Conservation (phyloP, 2,888 invertebrate species). For the Plagodis dolabraria region DNA sequence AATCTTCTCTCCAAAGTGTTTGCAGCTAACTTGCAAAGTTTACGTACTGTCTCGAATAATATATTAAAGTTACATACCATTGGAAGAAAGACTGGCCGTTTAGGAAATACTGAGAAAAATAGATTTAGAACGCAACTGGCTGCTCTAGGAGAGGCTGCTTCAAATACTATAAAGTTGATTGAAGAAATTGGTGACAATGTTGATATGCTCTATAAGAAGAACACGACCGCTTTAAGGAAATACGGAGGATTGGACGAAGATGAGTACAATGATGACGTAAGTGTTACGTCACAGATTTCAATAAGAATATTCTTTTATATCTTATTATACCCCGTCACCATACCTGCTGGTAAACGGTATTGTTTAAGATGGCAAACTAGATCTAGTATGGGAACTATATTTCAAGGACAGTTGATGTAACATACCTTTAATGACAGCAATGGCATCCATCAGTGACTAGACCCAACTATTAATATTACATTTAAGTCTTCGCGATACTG, state of each 20-base stretch:
- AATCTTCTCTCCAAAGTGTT: constrained; percentile 74
- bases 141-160: constrained; percentile 83
- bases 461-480: too few species aligned
- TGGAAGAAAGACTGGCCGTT: constrained; percentile 84
- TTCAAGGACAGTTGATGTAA: too few species aligned
- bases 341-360: too few species aligned
- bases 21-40: constrained; percentile 82
- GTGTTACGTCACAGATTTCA: constrained; percentile 30
- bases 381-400: too few species aligned
- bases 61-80: constrained; percentile 86
- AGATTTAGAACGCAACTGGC: constrained; percentile 84
- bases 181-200: constrained; percentile 83
- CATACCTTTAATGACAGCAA: too few species aligned
- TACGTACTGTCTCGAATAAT: constrained; percentile 84
- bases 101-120: constrained; percentile 81
- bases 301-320: too few species aligned
- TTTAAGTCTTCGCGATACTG: too few species aligned
- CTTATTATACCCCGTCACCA: too few species aligned
- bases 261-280: constrained; percentile 58
- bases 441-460: too few species aligned
- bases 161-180: constrained; percentile 82
- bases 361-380: too few species aligned
- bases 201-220: constrained; percentile 65
- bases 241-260: constrained; percentile 49
- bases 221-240: constrained; percentile 58